Percentiles rank a stretch among this genome's conserved stretches.
These are phyloP conservation scores for Cairina moschata DNA, from an alignment of 2,113 vertebrate genomes.

Conservation along the genomic window DNA sequence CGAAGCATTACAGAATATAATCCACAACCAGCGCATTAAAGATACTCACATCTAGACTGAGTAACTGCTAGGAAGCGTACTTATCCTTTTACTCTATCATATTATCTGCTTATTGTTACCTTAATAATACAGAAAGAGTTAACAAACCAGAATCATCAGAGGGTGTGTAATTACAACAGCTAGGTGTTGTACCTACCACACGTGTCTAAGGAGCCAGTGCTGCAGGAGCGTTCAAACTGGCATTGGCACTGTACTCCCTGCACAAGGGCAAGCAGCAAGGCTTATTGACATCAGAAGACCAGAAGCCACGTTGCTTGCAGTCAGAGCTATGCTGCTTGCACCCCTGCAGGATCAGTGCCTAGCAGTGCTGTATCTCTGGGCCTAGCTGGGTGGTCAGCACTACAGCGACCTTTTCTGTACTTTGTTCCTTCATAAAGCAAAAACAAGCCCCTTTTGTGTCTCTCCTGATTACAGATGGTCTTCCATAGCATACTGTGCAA, in stretches of 20 bases:
- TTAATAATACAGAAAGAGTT: neutral
- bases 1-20: neutral
- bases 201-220: neutral
- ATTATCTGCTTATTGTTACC: neutral
- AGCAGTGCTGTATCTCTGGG: neutral
- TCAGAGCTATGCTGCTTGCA: neutral
- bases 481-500: fast-evolving
- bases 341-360: fast-evolving
- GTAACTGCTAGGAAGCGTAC: neutral
- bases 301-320: too few relatives aligned
- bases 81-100: neutral
- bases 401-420: neutral
- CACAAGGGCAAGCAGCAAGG: neutral
- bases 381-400: neutral
- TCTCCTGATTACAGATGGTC: neutral
- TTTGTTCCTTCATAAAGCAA: neutral
- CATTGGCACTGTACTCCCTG: neutral
- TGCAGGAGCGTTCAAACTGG: neutral
- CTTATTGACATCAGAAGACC: neutral
- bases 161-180: neutral
- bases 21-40: neutral
- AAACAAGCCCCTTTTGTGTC: fast-evolving
- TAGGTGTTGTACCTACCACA: neutral
- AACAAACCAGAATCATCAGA: neutral
- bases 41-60: neutral